These are phyloP conservation scores for Drosophila hydei DNA, from an alignment of 1,140 invertebrate genomes.

Conservation along the genomic window DNA sequence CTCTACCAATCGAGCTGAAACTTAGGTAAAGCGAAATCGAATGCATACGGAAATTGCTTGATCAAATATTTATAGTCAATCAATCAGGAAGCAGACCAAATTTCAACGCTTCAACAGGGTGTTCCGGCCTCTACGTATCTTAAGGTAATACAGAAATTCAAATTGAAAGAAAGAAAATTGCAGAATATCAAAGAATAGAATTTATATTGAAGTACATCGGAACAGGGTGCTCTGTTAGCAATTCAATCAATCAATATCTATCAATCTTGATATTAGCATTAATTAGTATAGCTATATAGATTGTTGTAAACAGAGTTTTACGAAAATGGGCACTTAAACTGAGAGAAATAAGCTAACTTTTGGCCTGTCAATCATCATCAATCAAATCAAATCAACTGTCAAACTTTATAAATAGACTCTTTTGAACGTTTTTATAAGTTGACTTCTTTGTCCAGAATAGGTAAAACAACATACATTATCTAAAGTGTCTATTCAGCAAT, in stretches of 20 bases:
- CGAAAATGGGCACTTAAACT: too few relatives aligned
- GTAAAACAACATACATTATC: neutral
- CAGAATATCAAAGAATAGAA: too few relatives aligned
- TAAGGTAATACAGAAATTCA: too few relatives aligned
- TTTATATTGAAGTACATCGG: neutral
- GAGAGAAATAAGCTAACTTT: too few relatives aligned
- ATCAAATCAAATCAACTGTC: too few relatives aligned
- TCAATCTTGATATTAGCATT: too few relatives aligned
- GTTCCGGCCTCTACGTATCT: too few relatives aligned
- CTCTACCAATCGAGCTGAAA: neutral
- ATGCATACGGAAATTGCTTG: neutral
- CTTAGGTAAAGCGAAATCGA: neutral
- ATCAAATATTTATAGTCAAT: neutral
- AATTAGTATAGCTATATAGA: too few relatives aligned
- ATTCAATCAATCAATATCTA: neutral
- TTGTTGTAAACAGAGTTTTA: too few relatives aligned
- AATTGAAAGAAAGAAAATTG: neutral
- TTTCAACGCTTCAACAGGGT: neutral
- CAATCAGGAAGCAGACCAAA: neutral
- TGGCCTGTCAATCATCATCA: neutral
- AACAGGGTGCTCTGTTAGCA: neutral
- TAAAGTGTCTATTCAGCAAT: too few relatives aligned
- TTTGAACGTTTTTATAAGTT: neutral
- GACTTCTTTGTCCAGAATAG: neutral
- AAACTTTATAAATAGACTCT: neutral